phyloP scores from a whole-genome alignment of 2,113 vertebrate species.

The Platysteira castanea region DNA sequence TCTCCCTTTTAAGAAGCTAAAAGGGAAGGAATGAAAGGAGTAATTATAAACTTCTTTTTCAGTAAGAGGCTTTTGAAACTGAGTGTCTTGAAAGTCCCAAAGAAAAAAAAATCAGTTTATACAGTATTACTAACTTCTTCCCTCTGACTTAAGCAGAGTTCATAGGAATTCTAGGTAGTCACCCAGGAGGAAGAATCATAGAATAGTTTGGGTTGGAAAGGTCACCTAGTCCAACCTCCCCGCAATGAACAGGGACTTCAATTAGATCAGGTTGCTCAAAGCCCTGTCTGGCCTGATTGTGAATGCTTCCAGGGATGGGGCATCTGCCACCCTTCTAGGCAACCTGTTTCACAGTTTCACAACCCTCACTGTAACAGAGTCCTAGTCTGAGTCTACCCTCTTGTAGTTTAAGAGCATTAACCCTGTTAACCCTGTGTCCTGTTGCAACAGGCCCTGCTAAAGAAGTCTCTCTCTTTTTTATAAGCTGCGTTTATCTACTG shows the following conservation, averaged over 20 bases:
- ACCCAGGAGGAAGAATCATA: neutral
- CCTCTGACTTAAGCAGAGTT: neutral
- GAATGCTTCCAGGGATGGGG: neutral
- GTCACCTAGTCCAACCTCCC: neutral
- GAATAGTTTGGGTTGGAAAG: neutral
- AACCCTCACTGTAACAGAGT: neutral
- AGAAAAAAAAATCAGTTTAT: neutral
- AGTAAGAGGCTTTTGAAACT: neutral
- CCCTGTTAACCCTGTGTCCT: accelerated
- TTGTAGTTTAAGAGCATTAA: neutral
- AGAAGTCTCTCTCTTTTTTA: neutral
- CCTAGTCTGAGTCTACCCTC: neutral
- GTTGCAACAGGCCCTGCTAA: too few species aligned
- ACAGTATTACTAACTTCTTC: neutral
- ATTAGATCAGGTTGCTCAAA: neutral
- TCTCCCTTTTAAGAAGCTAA: neutral
- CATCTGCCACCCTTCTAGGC: neutral
- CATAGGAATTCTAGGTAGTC: neutral
- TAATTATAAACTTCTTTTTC: neutral
- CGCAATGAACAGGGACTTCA: neutral
- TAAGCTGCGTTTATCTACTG: neutral
- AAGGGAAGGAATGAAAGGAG: neutral
- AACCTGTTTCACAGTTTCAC: neutral
- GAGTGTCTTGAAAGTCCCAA: neutral
- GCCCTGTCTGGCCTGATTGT: neutral